Base-by-base conservation (phyloP, 2,888 invertebrate genomes). In the Scelioninae gen. 1 region DNA sequence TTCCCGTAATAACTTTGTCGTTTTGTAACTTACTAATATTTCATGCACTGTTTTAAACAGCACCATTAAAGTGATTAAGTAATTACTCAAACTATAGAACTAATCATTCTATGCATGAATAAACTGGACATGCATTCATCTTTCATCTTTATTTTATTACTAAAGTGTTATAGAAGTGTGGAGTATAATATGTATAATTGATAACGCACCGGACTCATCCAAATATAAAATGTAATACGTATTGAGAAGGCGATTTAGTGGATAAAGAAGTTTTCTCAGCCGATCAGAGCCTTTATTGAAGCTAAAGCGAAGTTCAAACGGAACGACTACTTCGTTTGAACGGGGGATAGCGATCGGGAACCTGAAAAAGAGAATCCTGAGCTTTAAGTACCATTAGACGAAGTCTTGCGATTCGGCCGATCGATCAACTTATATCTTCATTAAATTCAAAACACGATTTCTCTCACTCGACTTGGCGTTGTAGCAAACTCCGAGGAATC, bases 401-500 rank as follows among this genome's bases (percentile, higher is more conserved):
- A 49, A 16, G 71, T 56, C 71, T 77, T 72, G 62, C 60, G 72
- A 82, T 82, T 60, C 72, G 43, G 60, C 55, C 45, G 32, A 77
- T 77, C 72, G 71, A 82, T 76, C 77, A 72, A 76, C 72, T 72
- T 75, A 81, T 81, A 71, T 76, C 66, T 72, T 77, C 82, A 77
- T 82, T 82, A 77, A 82, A 78, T 82, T 68, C 72, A 71, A 74
- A 78, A 82, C 77, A 74, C 77, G 77, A 77, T 74, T 78, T 51
- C 72, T 77, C 68, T 62, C 65, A 38, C 53, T 72, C 62, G 49
- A 66, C 38, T 47, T 60, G 32, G 43, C 66, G 60, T 62, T 51
- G 63, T 23, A 55, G 38, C 38, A 15, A 79, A 65, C 72, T 71
- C 72, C 43, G 49, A 29, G 56, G 53, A 80, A 80, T 74, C 68